phyloP scores from a whole-genome alignment of 64 coral and sea anemone genomes.

The Cladopsammia gracilis region DNA sequence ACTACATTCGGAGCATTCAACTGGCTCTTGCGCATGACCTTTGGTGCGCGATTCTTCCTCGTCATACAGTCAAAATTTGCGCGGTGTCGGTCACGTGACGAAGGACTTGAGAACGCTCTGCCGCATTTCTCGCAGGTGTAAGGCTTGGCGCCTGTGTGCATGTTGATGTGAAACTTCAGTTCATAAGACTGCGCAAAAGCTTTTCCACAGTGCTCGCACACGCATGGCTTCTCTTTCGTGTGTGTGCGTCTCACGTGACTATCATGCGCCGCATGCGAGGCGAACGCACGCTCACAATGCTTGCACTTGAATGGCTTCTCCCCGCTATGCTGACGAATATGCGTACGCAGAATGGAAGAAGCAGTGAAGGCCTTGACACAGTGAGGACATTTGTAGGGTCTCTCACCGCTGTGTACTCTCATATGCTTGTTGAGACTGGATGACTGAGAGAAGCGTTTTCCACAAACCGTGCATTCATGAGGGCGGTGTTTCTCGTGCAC shows the following conservation, averaged over 20 bases:
- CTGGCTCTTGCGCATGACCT: conserved; percentile 90
- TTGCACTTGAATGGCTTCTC: conserved; percentile 96
- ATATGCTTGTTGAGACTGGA: conserved; percentile 98
- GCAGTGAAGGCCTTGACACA: conserved; percentile 91
- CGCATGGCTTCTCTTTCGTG: conserved; percentile 93
- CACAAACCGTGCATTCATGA: conserved; percentile 82
- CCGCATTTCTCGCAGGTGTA: conserved; percentile 96
- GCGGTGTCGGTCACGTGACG: conserved; percentile 92
- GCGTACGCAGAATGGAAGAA: conserved; percentile 90
- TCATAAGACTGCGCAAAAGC: conserved; percentile 93
- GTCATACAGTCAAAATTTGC: conserved; percentile 94
- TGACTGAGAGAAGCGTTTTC: conserved; percentile 88
- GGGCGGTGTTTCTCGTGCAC: conserved; percentile 93
- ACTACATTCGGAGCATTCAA: not conserved
- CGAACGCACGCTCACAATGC: conserved; percentile 91
- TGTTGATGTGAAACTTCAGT: conserved; percentile 96
- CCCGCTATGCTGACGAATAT: conserved; percentile 90
- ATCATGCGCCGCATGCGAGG: conserved; percentile 93
- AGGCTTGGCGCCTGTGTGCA: conserved; percentile 96
- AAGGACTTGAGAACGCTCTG: conserved; percentile 91
- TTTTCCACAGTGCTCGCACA: conserved; percentile 89
- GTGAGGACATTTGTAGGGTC: conserved; percentile 91
- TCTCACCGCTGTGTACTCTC: conserved; percentile 91
- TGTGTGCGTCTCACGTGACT: conserved; percentile 96
- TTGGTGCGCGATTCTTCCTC: conserved; percentile 86